Base-by-base conservation (phyloP, 1,140 invertebrate species). In the Scaptomyza hsui region DNA sequence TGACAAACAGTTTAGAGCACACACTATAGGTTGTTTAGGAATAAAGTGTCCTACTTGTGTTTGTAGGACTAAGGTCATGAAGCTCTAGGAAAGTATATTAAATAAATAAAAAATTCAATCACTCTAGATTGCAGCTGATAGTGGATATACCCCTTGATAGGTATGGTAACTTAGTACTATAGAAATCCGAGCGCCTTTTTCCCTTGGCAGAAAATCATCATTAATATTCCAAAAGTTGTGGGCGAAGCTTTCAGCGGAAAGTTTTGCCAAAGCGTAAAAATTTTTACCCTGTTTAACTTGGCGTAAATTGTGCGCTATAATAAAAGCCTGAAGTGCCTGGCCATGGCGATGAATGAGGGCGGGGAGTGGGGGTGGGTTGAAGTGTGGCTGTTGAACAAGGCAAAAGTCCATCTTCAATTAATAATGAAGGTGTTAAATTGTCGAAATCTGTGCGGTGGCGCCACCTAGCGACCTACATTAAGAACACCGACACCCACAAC, bases 391-490 rank as follows among this genome's bases (percentile, higher is more conserved):
- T 37, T 64, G 10, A 24, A 48, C 60, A 41, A 59, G 29, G 61
- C 44, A 56, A 64, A 56, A 75, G 68, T 83, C 76, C 75, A 86
- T 85, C 82, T 82, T 86, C 82, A 86, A 88, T 86, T 86, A 86
- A 88, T 86, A 86, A 86, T 81, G 74, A 78, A 86, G 82, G 81
- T 88, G 82, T 88, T 86, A 86, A 81, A 88, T 86, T 86, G 81
- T 81, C 82, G 81, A 86, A 86, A 86, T 86, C 81, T 81, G 81
- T 79, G 73, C 60, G 32, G 60, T 64, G 80, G 57, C 72, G 73
- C 67, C 76, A 80, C 57, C 80, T 83, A 78, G 75, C 71, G 79
- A 82, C 79, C 79, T 72, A 82, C 44, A 71, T 82, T 53, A 48
- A 62, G 48, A 29, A 9, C 26, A 5, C 1, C 26, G 9, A 37